Conservation (phyloP, 2,888 invertebrate genomes). For the Cerastis rubricosa region DNA sequence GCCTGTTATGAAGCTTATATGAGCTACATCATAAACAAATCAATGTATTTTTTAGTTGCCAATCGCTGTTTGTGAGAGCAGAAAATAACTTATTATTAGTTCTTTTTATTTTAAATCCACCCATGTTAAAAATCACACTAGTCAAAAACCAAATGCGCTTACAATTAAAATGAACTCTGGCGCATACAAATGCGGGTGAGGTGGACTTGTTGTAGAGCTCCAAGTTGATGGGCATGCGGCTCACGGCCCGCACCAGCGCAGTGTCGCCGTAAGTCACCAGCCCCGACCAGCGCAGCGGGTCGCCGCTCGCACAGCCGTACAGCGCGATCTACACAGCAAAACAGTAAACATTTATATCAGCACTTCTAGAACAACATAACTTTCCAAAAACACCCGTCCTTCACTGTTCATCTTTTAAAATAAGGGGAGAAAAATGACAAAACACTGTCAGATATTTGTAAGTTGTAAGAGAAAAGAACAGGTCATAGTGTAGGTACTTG, state of each 20-base stretch:
- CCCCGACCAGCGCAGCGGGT: slow-evolving; percentile 80
- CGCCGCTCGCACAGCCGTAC: slow-evolving; percentile 79
- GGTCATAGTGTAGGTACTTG: too few species aligned
- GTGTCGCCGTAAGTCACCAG: slow-evolving; percentile 86
- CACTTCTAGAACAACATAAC: background rate
- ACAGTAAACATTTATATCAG: background rate
- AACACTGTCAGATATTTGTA: background rate
- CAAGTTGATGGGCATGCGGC: slow-evolving; percentile 75
- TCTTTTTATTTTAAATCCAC: background rate
- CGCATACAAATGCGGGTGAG: slow-evolving; percentile 81
- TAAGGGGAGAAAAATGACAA: background rate
- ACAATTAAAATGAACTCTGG: slow-evolving; percentile 82
- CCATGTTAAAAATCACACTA: background rate
- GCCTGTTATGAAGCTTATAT: background rate
- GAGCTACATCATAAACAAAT: background rate
- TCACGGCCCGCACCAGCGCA: slow-evolving; percentile 82
- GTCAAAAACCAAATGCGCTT: slow-evolving; percentile 62
- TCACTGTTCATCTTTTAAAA: background rate
- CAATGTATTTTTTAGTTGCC: background rate
- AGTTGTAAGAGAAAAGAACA: background rate
- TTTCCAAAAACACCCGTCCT: background rate
- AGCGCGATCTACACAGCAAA: slow-evolving; percentile 73
- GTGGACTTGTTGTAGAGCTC: slow-evolving; percentile 78
- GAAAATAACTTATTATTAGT: background rate
- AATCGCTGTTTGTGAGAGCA: background rate